Evolutionary conservation across 2,888 invertebrate genomes (phyloP), one percentile per base, ranked within the genome.

Genomic region (Mythimna ferrago): DNA sequence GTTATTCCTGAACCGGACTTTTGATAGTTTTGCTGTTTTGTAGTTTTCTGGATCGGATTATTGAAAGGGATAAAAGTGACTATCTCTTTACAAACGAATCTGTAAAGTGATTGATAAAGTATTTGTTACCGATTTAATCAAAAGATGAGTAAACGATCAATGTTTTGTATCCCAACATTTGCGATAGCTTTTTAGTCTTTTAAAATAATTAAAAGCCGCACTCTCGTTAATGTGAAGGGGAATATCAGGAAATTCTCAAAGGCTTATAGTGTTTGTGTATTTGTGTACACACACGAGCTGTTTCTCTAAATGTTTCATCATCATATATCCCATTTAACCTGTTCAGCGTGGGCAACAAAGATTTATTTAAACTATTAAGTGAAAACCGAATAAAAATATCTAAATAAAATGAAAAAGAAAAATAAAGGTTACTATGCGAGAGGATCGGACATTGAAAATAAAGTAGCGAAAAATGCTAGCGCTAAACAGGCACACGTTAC

Each of bases 11-110:
- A 56, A 19, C 32, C 21, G 6, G 2, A 16, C 44, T 44, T 78
- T 76, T 76, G 35, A 53, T 61, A 51, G 32, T 14, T 74, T 14
- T 63, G 21, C 6, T 66, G 53, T 58, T 66, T 77, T 70, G 57
- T 63, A 51, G 48, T 69, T 35, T 48, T 32, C 53, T n/a, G 6
- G n/a, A 79, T 38, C 14, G 14, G n/a, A 53, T 76, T 60, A 44
- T 73, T 58, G 16, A 21, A 51, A 51, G 16, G 11, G 21, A 57
- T 64, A 32, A 32, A 38, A 56, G 11, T 66, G n/a, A 48, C 1
- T 6, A n/a, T 57, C 44, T 16, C 16, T 38, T 48, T 71, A n/a
- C 6, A 26, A 44, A 19, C 6, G 1, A 6, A 4, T 32, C 11
- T 48, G 10, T 16, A 21, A 38, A 54, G 3, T 7, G 26, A 16